Evolutionary conservation across 2,888 invertebrate genomes (phyloP).

Genomic region (Sialis lutaria): DNA sequence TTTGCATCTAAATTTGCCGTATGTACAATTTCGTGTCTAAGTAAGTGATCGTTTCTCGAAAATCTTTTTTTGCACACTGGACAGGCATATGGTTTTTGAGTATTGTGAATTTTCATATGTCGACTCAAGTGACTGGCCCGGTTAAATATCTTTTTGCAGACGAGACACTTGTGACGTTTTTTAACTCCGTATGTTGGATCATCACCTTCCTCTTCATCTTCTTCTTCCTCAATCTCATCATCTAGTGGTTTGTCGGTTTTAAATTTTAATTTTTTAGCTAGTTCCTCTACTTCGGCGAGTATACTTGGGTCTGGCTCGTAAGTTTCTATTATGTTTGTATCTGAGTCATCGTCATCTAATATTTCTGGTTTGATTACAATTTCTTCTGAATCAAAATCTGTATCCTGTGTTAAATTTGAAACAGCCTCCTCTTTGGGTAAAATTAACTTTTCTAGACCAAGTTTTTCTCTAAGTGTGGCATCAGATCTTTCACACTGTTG

Average conservation of each 20-base stretch:
- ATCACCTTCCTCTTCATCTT: background rate
- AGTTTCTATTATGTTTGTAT: conserved; percentile 9
- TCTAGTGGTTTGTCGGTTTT: background rate
- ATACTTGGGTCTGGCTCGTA: conserved; percentile 12
- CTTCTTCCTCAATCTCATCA: background rate
- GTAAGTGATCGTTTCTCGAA: conserved; percentile 18
- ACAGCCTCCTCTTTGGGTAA: conserved; percentile 9
- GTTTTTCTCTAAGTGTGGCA: conserved; percentile 18
- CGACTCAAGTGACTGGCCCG: conserved; percentile 20
- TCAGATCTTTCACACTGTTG: conserved; percentile 28
- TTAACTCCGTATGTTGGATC: background rate
- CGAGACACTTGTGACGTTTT: conserved; percentile 16
- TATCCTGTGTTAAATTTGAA: conserved; percentile 5
- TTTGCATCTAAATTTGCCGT: conserved; percentile 10
- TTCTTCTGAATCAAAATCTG: conserved; percentile 11
- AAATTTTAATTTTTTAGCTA: background rate
- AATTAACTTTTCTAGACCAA: conserved; percentile 11
- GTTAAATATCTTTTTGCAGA: conserved; percentile 22
- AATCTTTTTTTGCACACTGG: conserved; percentile 20
- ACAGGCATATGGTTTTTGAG: conserved; percentile 17
- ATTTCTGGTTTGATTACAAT: conserved; percentile 14
- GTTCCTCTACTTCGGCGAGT: conserved; percentile 13
- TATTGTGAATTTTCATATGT: conserved; percentile 22
- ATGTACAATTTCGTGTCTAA: conserved; percentile 21
- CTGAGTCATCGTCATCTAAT: conserved; percentile 6